Base-by-base conservation (phyloP, 1,140 invertebrate species). In the Aradophagus sp. region DNA sequence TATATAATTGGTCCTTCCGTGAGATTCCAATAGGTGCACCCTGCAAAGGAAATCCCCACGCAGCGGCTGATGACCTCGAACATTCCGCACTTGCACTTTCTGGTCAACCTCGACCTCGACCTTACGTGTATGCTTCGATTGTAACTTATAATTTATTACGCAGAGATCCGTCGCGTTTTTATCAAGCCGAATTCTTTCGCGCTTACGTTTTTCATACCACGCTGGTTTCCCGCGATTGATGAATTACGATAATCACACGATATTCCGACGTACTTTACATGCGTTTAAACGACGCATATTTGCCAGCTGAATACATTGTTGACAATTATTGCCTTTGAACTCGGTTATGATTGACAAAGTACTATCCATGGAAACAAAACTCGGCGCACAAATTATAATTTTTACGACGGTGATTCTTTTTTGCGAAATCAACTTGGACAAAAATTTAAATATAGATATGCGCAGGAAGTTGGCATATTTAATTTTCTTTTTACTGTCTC, bases 61-160 rank as follows among this genome's bases (percentile, higher is more conserved):
- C 66, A 27, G 31, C 20, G 55, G 15, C 48, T 27, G 39, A 32
- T 50, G 56, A 62, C 66, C 66, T 69, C 56, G 56, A 56, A 35
- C 66, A 69, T 69, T 69, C 56, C 66, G 44, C 48, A 69, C 66
- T 69, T 69, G 66, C 58, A 69, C 66, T 69, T 69, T 69, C 66
- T 69, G 50, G 44, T 56, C 66, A 61, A 62, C 66, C 58, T 62
- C 58, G 52, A 58, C 67, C 67, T 63, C 58, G 58, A 58, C 67
- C 58, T 70, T 63, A 56, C 58, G 23, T 34, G 36, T 45, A 44
- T 56, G 29, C 58, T 47, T 69, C 41, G 42, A 62, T 56, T 56
- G 50, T 48, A 62, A 62, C 36, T 62, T 44, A 69, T 56, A 50
- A 48, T 55, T 61, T 61, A 61, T 56, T 36, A 39, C 44, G 44